phyloP scores from a whole-genome alignment of 2,797 vertebrate species.

The Falco novaeseelandiae region DNA sequence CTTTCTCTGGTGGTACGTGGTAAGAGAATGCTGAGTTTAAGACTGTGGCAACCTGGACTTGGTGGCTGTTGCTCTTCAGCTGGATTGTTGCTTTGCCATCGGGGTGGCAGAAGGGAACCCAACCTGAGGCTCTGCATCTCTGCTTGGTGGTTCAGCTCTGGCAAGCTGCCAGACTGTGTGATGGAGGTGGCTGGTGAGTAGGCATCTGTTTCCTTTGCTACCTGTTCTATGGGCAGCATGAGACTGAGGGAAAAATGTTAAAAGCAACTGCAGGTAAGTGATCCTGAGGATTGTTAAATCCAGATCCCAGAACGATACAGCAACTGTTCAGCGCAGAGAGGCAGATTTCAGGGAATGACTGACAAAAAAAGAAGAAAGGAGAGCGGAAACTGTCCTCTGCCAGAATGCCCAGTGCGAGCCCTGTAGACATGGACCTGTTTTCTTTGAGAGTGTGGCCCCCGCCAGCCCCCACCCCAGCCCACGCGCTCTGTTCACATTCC shows the following conservation, averaged over 20 bases:
- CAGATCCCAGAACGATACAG: not conserved
- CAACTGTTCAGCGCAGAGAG: not conserved
- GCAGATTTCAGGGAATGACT: not conserved
- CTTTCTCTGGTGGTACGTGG: not conserved
- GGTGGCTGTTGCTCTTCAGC: not conserved
- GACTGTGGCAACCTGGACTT: not conserved
- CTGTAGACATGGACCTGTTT: not conserved
- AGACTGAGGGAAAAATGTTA: not conserved
- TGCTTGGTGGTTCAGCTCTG: not conserved
- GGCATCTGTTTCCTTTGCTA: not conserved
- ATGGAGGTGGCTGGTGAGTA: not conserved
- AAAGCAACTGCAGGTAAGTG: not conserved
- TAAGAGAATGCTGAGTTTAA: not conserved
- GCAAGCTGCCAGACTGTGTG: too few species aligned
- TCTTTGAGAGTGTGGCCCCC: not conserved
- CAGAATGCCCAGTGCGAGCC: not conserved
- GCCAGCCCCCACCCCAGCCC: too few species aligned
- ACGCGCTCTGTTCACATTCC: not conserved
- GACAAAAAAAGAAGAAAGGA: not conserved
- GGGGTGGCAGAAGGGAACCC: not conserved
- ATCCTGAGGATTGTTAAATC: not conserved
- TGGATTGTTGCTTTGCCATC: not conserved
- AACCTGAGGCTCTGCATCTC: not conserved
- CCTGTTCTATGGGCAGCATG: fast-evolving
- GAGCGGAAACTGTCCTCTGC: not conserved